Percentiles rank a stretch among this genome's conserved stretches.
phyloP scores from a whole-genome alignment of 2,888 invertebrate species.

The Euzetes globulus region DNA sequence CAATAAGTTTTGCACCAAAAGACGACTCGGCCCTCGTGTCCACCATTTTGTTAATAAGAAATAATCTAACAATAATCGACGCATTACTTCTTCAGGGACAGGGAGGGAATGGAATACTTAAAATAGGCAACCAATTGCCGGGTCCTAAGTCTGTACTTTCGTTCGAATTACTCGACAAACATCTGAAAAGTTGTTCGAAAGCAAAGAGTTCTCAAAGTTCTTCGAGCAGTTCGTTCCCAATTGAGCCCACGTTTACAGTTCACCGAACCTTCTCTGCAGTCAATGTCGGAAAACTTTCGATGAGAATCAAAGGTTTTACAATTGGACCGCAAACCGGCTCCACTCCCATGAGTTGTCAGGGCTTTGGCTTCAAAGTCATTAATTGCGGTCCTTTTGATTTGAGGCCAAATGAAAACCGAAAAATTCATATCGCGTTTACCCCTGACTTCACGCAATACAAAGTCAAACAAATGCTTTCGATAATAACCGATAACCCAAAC shows the following conservation, averaged over 20 bases:
- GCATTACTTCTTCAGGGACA: conserved; percentile 71
- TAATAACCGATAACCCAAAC: conserved; percentile 37
- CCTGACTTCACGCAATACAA: conserved; percentile 35
- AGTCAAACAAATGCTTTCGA: conserved; percentile 23
- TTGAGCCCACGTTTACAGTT: conserved; percentile 60
- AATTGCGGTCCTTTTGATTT: conserved; percentile 66
- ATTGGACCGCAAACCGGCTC: conserved; percentile 27
- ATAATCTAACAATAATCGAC: conserved; percentile 87
- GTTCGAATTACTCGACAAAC: conserved; percentile 35
- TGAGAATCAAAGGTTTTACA: conserved; percentile 61
- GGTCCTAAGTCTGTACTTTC: conserved; percentile 45
- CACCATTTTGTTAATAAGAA: conserved; percentile 51
- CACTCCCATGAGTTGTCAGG: conserved; percentile 56
- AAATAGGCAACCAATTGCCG: conserved; percentile 76
- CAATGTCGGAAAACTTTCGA: conserved; percentile 84
- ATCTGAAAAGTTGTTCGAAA: conserved; percentile 19
- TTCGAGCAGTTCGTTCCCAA: background rate
- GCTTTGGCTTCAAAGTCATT: conserved; percentile 68
- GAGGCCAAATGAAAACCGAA: conserved; percentile 62
- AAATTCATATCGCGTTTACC: conserved; percentile 64
- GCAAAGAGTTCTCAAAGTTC: background rate
- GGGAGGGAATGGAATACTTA: conserved; percentile 77
- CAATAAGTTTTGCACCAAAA: conserved; percentile 51
- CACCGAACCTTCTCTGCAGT: conserved; percentile 72
- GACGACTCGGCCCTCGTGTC: conserved; percentile 46